phyloP scores from a whole-genome alignment of 2,113 vertebrate genomes.

The Steatornis caripensis region DNA sequence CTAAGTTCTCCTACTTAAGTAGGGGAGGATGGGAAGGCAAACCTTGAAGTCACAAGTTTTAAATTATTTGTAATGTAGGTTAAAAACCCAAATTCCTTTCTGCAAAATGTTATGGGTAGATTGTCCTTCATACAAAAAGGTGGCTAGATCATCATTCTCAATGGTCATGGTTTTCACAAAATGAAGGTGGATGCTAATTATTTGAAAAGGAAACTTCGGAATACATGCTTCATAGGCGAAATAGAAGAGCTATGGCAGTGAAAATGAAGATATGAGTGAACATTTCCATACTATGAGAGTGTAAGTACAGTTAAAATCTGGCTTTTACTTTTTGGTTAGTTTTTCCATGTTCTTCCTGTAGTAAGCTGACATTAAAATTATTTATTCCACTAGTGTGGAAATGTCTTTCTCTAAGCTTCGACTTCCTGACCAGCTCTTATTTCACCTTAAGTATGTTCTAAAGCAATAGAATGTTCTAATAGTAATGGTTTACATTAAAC shows the following conservation, averaged over 20 bases:
- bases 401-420: not conserved
- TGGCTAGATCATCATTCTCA: not conserved
- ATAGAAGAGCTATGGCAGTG: not conserved
- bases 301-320: not conserved
- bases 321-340: not conserved
- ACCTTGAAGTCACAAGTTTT: not conserved
- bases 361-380: not conserved
- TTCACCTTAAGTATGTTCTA: not conserved
- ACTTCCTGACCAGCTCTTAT: not conserved
- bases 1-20: not conserved
- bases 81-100: not conserved
- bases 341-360: not conserved
- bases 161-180: accelerated
- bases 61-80: not conserved
- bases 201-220: not conserved
- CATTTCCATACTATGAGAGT: not conserved
- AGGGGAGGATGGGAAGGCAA: not conserved
- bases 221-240: not conserved
- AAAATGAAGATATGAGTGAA: not conserved
- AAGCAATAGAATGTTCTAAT: not conserved
- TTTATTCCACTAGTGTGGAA: not conserved
- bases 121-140: not conserved
- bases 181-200: not conserved
- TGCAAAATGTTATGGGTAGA: not conserved
- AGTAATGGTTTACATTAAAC: not conserved